phyloP scores from a whole-genome alignment of 2,888 invertebrate species.

The Choreutis nemorana region DNA sequence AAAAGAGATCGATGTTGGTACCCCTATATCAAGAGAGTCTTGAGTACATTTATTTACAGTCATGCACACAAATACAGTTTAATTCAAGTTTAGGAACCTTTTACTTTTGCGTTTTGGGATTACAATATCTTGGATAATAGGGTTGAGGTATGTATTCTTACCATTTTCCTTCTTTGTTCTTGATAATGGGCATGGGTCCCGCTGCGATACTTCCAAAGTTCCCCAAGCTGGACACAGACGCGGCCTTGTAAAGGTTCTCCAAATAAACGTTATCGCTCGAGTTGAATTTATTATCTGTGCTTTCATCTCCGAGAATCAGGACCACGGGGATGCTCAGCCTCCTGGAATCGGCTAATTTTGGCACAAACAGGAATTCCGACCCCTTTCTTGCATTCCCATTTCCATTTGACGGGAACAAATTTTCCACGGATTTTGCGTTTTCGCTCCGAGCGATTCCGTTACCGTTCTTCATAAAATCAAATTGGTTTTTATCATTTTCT shows the following conservation, averaged over 20 bases:
- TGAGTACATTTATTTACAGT: too few species aligned
- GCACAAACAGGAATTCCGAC: constrained; percentile 38
- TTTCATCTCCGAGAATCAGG: constrained; percentile 37
- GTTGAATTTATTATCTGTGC: constrained; percentile 43
- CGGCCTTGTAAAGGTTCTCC: constrained; percentile 53
- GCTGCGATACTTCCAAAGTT: constrained; percentile 49
- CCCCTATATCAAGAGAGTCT: too few species aligned
- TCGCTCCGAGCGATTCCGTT: constrained; percentile 16
- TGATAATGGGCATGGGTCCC: constrained; percentile 55
- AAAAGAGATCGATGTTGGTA: too few species aligned
- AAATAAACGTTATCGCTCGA: constrained; percentile 47
- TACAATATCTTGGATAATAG: too few species aligned
- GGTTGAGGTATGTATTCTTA: constrained; percentile 16
- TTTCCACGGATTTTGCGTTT: constrained; percentile 42
- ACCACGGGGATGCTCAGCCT: constrained; percentile 53
- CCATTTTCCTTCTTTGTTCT: constrained; percentile 61
- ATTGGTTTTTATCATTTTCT: constrained; percentile 31
- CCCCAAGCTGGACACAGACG: constrained; percentile 51
- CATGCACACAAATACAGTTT: too few species aligned
- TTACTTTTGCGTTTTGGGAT: too few species aligned
- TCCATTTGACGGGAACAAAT: constrained; percentile 30
- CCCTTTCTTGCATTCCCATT: constrained; percentile 25
- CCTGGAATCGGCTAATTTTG: constrained; percentile 39
- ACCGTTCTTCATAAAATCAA: constrained; percentile 31
- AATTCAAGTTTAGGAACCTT: too few species aligned